These are phyloP conservation scores for Corythoichthys haematopterus DNA, from an alignment of 2,113 vertebrate species.

Conservation along the genomic window DNA sequence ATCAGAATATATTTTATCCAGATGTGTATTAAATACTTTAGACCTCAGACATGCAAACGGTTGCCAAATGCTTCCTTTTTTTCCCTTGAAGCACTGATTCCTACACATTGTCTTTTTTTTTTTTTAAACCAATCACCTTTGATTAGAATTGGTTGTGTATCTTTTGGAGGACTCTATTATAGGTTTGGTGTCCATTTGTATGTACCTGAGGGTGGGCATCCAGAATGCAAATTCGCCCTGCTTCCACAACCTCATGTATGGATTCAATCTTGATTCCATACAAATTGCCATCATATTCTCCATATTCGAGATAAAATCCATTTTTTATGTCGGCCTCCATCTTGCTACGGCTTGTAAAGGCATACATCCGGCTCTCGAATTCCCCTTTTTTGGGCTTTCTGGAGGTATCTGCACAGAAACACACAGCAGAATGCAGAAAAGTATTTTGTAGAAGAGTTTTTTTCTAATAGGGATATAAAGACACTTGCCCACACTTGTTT, in stretches of 20 bases:
- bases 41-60: too few species aligned
- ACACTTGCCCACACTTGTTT: too few species aligned
- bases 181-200: background rate
- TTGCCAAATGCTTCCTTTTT: too few species aligned
- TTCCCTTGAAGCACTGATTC: too few species aligned
- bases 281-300: constrained; percentile 90
- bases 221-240: constrained; percentile 88
- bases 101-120: too few species aligned
- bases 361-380: constrained; percentile 81
- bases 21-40: too few species aligned
- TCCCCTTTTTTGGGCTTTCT: constrained; percentile 85
- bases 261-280: constrained; percentile 92
- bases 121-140: too few species aligned
- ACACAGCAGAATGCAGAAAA: background rate
- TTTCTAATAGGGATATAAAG: background rate
- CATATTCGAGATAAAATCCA: constrained; percentile 86
- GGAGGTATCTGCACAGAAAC: constrained; percentile 78
- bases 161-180: too few species aligned
- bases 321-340: constrained; percentile 92
- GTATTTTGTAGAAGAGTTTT: background rate
- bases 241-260: constrained; percentile 88
- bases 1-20: too few species aligned
- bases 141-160: too few species aligned
- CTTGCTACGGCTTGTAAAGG: constrained; percentile 84
- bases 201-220: constrained; percentile 91